Evolutionary conservation across 2,888 invertebrate species (phyloP).

Genomic region (Tachystola acroxantha): DNA sequence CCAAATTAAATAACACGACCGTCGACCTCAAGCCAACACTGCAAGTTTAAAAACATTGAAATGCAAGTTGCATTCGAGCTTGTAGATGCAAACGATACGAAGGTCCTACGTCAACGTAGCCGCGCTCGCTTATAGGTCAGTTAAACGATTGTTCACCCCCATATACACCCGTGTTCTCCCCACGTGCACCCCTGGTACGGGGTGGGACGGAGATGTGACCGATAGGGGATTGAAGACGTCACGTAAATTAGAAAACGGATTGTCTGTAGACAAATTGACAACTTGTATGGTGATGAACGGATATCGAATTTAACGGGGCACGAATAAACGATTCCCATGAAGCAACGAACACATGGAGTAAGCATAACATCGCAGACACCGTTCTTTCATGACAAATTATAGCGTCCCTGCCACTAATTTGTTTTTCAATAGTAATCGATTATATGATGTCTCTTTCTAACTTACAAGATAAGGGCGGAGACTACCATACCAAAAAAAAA

Average conservation of each 20-base stretch:
- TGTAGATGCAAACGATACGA: conserved; percentile 37
- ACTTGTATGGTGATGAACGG: neutral
- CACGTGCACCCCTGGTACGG: conserved; percentile 33
- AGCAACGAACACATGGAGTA: too few relatives aligned
- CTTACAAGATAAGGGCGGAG: too few relatives aligned
- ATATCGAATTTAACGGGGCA: too few relatives aligned
- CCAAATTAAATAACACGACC: conserved; percentile 10
- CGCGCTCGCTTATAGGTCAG: conserved; percentile 44
- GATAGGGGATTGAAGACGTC: conserved; percentile 32
- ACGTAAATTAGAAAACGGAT: conserved; percentile 1
- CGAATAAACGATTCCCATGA: too few relatives aligned
- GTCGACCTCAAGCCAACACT: conserved; percentile 41
- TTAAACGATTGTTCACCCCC: conserved; percentile 63
- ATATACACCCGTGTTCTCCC: conserved; percentile 1
- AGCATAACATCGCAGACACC: too few relatives aligned
- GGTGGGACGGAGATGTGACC: conserved; percentile 57
- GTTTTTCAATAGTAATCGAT: too few relatives aligned
- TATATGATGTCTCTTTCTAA: too few relatives aligned
- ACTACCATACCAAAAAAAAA: too few relatives aligned
- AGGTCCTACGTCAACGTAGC: conserved; percentile 33
- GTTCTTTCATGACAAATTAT: too few relatives aligned
- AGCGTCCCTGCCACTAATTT: too few relatives aligned
- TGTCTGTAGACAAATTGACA: conserved; percentile 3
- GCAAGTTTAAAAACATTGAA: conserved; percentile 40
- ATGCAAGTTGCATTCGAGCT: conserved; percentile 42